These are phyloP conservation scores for Steinernema carpocapsae DNA, from an alignment of 2,888 invertebrate species.

Conservation along the genomic window DNA sequence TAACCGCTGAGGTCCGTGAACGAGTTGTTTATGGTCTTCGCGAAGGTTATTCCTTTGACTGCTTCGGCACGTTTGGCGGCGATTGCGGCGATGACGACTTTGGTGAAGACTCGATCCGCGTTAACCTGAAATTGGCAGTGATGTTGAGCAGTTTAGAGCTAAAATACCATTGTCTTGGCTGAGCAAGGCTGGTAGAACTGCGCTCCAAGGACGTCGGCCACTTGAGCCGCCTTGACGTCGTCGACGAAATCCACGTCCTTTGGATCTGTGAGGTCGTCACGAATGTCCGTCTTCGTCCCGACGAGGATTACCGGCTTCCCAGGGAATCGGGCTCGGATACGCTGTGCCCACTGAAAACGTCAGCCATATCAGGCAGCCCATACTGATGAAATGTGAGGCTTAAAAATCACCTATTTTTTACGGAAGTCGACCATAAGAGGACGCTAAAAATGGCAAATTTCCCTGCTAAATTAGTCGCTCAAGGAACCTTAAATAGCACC, in stretches of 20 bases:
- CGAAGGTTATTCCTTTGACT: background rate
- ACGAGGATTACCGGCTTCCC: constrained; percentile 15
- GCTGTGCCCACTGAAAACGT: background rate
- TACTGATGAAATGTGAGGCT: no score
- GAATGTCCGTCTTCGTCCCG: background rate
- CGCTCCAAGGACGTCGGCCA: background rate
- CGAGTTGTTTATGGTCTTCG: background rate
- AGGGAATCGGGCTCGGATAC: background rate
- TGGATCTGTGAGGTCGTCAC: background rate
- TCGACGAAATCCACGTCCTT: background rate
- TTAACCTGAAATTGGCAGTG: background rate
- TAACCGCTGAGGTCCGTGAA: background rate
- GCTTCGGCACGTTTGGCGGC: background rate
- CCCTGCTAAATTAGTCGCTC: no score
- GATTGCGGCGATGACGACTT: background rate
- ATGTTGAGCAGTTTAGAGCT: background rate
- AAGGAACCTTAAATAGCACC: no score
- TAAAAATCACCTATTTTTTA: no score
- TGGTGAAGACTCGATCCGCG: background rate
- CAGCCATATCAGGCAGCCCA: no score
- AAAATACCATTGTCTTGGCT: background rate
- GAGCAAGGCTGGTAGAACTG: background rate
- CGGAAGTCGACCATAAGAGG: no score
- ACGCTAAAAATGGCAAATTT: no score
- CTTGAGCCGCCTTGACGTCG: background rate